These are phyloP conservation scores for Liolophura sinensis DNA, from an alignment of 1,140 invertebrate species.

Conservation along the genomic window DNA sequence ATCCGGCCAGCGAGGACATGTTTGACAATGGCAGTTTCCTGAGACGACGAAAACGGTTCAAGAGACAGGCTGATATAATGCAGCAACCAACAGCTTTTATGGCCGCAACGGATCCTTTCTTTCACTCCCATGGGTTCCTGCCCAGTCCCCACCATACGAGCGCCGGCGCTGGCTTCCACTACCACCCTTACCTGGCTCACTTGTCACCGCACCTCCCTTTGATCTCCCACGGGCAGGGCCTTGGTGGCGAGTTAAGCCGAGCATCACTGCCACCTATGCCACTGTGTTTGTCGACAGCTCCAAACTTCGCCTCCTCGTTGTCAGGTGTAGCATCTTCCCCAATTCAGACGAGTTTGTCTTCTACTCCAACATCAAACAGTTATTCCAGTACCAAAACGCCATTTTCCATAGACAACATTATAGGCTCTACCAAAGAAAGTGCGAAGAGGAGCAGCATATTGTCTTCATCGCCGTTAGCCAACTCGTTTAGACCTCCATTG, in stretches of 20 bases:
- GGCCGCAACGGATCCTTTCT: conserved; percentile 43
- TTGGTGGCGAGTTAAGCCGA: neutral
- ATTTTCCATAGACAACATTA: too few relatives aligned
- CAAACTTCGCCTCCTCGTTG: too few relatives aligned
- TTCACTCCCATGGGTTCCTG: conserved; percentile 33
- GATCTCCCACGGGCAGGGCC: conserved; percentile 10
- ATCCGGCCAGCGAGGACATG: conserved; percentile 97
- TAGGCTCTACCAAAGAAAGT: too few relatives aligned
- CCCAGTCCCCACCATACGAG: conserved; percentile 34
- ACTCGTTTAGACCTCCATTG: too few relatives aligned
- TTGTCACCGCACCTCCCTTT: conserved; percentile 10
- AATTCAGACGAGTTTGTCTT: too few relatives aligned
- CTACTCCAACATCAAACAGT: too few relatives aligned
- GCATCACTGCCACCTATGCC: too few relatives aligned
- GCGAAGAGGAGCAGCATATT: too few relatives aligned
- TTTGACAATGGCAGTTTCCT: conserved; percentile 99
- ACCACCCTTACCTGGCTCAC: conserved; percentile 7
- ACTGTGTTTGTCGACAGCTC: too few relatives aligned
- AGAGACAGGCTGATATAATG: conserved; percentile 69
- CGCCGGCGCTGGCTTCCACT: conserved; percentile 16
- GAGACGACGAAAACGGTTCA: conserved; percentile 91
- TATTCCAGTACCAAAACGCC: too few relatives aligned
- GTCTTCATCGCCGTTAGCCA: too few relatives aligned
- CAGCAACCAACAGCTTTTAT: conserved; percentile 40
- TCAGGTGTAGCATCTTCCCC: too few relatives aligned